Conservation (phyloP, 2,797 vertebrate genomes). For the Pseudomugil tenellus region DNA sequence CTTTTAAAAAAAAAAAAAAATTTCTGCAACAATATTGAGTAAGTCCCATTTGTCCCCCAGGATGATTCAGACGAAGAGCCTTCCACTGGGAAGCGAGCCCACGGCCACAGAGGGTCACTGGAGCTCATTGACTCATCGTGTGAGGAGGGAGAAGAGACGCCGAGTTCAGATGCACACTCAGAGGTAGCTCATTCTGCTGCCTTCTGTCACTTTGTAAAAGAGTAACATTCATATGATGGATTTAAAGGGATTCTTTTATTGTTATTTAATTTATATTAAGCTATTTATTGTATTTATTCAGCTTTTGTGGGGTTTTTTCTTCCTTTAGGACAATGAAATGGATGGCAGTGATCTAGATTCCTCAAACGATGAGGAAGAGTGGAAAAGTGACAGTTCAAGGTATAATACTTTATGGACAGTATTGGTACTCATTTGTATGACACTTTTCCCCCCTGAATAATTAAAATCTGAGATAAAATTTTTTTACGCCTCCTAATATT, state of each 20-base stretch:
- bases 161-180: conserved; percentile 80
- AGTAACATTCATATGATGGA: background rate
- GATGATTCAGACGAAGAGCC: conserved; percentile 87
- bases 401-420: conserved; percentile 57
- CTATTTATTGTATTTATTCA: background rate
- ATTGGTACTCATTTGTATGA: background rate
- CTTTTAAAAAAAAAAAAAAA: too few species aligned
- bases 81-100: conserved; percentile 71
- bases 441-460: background rate
- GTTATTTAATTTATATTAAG: background rate
- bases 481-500: background rate
- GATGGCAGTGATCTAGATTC: conserved; percentile 83
- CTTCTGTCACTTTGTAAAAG: conserved; percentile 1
- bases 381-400: conserved; percentile 94
- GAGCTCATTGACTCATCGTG: conserved; percentile 86
- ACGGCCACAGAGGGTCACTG: conserved; percentile 68
- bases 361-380: conserved; percentile 91
- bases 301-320: background rate
- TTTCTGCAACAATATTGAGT: conserved; percentile 16
- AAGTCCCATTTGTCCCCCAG: conserved; percentile 67
- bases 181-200: conserved; percentile 41
- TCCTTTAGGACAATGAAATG: conserved; percentile 79
- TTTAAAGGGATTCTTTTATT: background rate
- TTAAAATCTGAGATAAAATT: background rate
- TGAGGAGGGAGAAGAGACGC: conserved; percentile 89